Conservation (phyloP, 2,888 invertebrate species). For the Octonoba sinensis region DNA sequence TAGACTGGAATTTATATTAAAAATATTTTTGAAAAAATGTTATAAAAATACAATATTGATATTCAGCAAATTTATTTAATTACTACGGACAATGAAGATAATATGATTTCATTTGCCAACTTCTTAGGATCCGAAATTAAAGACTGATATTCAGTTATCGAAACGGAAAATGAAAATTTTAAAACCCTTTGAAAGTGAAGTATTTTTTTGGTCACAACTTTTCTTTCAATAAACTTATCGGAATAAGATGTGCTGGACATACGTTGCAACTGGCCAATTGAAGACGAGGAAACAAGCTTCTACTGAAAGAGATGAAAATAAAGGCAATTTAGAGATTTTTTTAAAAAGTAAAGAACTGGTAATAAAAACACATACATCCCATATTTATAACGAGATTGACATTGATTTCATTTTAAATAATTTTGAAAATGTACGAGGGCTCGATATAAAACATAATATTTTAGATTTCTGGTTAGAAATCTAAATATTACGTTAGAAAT, state of each 20-base stretch:
- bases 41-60: background rate
- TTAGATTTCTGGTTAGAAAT: background rate
- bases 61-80: background rate
- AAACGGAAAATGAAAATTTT: background rate
- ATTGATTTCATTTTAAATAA: no score
- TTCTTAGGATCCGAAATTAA: constrained; percentile 5
- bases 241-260: constrained; percentile 14
- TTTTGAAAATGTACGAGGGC: background rate
- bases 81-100: background rate
- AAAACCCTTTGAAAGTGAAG: background rate
- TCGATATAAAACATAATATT: background rate
- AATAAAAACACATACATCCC: background rate
- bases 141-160: constrained; percentile 2
- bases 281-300: background rate
- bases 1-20: background rate
- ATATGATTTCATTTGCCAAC: constrained; percentile 13
- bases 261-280: constrained; percentile 7
- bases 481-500: no score
- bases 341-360: background rate
- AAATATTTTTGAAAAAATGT: background rate
- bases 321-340: background rate
- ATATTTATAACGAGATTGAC: background rate
- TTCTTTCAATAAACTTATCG: constrained; percentile 11
- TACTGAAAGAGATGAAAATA: background rate
- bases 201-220: constrained; percentile 10